A percentile compares a stretch with the other conserved stretches of the same genome.
Evolutionary conservation across 2,113 vertebrate species (phyloP).

Genomic region (Oreochromis tanganicae): DNA sequence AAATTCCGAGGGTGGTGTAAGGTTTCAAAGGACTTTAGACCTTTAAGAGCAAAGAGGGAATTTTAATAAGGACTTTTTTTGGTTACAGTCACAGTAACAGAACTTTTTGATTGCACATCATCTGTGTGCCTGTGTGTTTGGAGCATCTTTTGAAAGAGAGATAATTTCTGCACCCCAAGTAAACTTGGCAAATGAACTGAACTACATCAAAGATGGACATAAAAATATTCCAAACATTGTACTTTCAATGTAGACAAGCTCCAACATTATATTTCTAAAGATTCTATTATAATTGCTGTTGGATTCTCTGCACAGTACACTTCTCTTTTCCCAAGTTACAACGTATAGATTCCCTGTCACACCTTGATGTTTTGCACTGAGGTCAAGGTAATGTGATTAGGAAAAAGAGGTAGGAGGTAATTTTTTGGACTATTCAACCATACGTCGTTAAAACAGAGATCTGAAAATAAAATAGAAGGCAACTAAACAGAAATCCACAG

Average conservation of each 20-base stretch:
- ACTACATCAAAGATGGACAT: neutral
- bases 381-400: neutral
- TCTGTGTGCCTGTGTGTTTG: neutral
- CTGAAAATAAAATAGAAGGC: neutral
- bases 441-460: neutral
- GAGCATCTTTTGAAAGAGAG: neutral
- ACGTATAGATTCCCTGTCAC: neutral
- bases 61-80: neutral
- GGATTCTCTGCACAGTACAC: neutral
- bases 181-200: neutral
- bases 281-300: neutral
- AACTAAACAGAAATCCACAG: neutral
- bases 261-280: neutral
- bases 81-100: neutral
- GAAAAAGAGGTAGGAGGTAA: neutral
- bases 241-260: rapidly evolving
- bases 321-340: neutral
- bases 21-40: neutral
- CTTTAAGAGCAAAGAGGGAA: neutral
- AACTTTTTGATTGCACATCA: neutral
- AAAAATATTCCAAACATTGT: neutral
- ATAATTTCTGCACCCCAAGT: rapidly evolving
- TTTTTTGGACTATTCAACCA: neutral
- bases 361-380: neutral
- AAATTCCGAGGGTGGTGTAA: rapidly evolving